Conservation (phyloP, 2,797 vertebrate species). For the Limnodromus scolopaceus region DNA sequence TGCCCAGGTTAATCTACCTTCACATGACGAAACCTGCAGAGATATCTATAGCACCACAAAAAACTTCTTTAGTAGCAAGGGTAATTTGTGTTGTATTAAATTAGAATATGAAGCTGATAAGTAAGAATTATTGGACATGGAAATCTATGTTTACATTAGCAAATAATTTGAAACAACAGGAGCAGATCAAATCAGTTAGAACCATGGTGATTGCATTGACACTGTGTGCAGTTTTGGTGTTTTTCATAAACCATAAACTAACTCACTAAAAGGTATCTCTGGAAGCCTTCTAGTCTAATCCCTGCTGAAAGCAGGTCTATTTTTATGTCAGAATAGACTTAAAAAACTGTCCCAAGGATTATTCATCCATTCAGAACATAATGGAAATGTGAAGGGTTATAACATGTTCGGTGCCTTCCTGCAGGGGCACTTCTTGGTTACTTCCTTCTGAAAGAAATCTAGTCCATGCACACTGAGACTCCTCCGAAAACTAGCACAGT, state of each 20-base stretch:
- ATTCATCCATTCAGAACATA: background rate
- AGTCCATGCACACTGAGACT: background rate
- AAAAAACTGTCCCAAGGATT: background rate
- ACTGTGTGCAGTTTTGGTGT: background rate
- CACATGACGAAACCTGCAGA: background rate
- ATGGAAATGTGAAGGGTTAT: background rate
- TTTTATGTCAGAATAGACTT: background rate
- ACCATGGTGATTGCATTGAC: background rate
- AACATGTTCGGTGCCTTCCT: background rate
- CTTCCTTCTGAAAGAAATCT: background rate
- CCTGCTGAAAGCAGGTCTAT: background rate
- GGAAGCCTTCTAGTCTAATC: background rate
- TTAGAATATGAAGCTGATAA: background rate
- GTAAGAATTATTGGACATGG: background rate
- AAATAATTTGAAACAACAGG: background rate
- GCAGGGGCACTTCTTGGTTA: background rate
- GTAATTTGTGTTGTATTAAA: background rate
- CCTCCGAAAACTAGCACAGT: background rate
- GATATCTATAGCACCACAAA: background rate
- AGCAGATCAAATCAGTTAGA: background rate
- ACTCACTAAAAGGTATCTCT: background rate
- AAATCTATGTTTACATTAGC: background rate
- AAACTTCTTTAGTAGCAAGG: background rate
- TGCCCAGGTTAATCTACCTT: background rate
- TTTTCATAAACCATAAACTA: background rate